phyloP scores from a whole-genome alignment of 2,888 invertebrate genomes.

The Lissonota sp. region DNA sequence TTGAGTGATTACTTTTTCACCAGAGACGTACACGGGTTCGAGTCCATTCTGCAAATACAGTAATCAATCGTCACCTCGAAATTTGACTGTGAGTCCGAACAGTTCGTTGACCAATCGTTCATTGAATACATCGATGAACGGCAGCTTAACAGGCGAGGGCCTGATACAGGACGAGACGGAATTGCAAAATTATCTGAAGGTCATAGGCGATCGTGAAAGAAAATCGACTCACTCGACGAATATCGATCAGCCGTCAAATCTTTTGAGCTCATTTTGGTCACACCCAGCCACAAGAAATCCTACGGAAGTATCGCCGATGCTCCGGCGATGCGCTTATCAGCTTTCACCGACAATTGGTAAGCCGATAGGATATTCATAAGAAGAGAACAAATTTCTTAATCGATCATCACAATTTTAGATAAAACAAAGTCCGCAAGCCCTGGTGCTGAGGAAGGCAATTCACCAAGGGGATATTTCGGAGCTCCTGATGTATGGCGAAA shows the following conservation, averaged over 20 bases:
- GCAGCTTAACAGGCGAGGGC: conserved; percentile 77
- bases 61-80: conserved; percentile 71
- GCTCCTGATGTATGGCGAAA: conserved; percentile 86
- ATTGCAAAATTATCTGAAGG: conserved; percentile 78
- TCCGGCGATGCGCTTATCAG: conserved; percentile 86
- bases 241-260: conserved; percentile 84
- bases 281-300: conserved; percentile 85
- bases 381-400: neutral
- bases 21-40: conserved; percentile 75
- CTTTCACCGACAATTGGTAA: conserved; percentile 85
- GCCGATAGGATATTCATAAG: conserved; percentile 48
- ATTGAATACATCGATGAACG: conserved; percentile 74
- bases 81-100: conserved; percentile 73
- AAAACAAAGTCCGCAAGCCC: conserved; percentile 82
- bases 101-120: conserved; percentile 74
- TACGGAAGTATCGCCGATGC: conserved; percentile 84
- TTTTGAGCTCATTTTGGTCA: conserved; percentile 86
- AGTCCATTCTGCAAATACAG: conserved; percentile 76
- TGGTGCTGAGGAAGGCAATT: conserved; percentile 83
- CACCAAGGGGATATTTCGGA: conserved; percentile 83
- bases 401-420: conserved; percentile 63
- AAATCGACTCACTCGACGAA: conserved; percentile 76
- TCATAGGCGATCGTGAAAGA: conserved; percentile 74
- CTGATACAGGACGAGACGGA: conserved; percentile 78
- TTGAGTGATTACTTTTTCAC: conserved; percentile 10